These are phyloP conservation scores for Australoheros facetus DNA, from an alignment of 2,797 vertebrate genomes.

Conservation along the genomic window DNA sequence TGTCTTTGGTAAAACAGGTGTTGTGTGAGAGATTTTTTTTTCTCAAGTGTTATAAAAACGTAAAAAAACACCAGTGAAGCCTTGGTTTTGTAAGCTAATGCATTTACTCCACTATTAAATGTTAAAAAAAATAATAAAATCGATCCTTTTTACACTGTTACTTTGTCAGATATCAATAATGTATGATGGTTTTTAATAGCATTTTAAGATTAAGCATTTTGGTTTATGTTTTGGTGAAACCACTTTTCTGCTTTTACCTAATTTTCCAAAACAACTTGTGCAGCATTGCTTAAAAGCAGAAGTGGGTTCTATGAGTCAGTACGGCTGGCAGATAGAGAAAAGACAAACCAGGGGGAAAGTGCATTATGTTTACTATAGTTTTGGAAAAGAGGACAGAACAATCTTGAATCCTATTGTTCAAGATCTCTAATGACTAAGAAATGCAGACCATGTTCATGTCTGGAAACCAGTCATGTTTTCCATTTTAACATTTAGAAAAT, in stretches of 20 bases:
- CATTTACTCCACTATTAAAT: not conserved
- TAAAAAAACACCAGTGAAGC: not conserved
- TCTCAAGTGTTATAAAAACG: too few species aligned
- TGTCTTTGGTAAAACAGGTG: too few species aligned
- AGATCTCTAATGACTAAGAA: not conserved
- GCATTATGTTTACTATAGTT: not conserved
- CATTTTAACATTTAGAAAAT: not conserved
- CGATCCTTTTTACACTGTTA: not conserved
- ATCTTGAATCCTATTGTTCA: not conserved
- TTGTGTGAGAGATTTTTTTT: too few species aligned
- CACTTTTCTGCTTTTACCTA: not conserved
- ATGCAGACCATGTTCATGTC: not conserved
- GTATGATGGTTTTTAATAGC: too few species aligned
- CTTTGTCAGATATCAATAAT: not conserved
- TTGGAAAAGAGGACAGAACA: not conserved
- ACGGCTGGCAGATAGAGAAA: not conserved
- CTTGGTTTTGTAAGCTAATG: not conserved
- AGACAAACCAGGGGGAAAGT: too few species aligned
- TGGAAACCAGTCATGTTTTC: not conserved
- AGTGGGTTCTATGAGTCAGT: not conserved
- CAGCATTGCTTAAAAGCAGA: not conserved
- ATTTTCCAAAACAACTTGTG: constrained; percentile 16
- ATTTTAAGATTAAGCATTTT: constrained; percentile 1
- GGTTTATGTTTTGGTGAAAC: not conserved
- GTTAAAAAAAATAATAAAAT: not conserved